Percentiles rank a stretch among this genome's conserved stretches.
Conservation (phyloP, 2,888 invertebrate species). For the Volucella zonaria region DNA sequence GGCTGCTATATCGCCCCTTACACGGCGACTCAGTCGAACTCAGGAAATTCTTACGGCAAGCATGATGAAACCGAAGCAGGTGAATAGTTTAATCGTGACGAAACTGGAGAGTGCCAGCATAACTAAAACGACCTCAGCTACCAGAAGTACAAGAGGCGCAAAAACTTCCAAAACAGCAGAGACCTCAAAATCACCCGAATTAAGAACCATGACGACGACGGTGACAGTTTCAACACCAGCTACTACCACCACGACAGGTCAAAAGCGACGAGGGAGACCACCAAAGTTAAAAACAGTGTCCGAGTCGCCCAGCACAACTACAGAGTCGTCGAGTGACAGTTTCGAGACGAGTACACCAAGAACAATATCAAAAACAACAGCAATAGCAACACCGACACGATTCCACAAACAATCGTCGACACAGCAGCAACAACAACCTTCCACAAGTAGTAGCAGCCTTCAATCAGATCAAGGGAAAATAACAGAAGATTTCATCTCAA, state of each 20-base stretch:
- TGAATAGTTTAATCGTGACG: slow-evolving; percentile 76
- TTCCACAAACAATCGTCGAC: neutral
- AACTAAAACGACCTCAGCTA: neutral
- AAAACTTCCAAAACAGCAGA: no score
- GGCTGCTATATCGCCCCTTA: slow-evolving; percentile 53
- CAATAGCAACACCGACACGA: no score
- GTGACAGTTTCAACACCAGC: neutral
- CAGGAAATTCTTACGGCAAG: slow-evolving; percentile 76
- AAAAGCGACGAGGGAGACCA: slow-evolving; percentile 77
- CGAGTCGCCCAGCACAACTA: slow-evolving; percentile 8
- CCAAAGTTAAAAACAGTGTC: slow-evolving; percentile 62
- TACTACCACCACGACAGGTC: neutral
- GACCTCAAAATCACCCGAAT: no score
- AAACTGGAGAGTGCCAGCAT: slow-evolving; percentile 77
- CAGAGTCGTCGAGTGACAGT: slow-evolving; percentile 51
- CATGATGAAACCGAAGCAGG: slow-evolving; percentile 72
- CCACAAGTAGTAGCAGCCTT: neutral
- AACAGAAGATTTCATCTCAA: neutral
- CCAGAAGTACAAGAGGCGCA: neutral
- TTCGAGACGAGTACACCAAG: neutral
- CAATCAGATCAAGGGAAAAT: neutral
- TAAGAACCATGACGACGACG: neutral
- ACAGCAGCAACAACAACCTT: neutral
- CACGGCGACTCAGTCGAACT: slow-evolving; percentile 75
- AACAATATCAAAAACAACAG: neutral